Conservation (phyloP, 2,888 invertebrate species). For the Lypha dubia region DNA sequence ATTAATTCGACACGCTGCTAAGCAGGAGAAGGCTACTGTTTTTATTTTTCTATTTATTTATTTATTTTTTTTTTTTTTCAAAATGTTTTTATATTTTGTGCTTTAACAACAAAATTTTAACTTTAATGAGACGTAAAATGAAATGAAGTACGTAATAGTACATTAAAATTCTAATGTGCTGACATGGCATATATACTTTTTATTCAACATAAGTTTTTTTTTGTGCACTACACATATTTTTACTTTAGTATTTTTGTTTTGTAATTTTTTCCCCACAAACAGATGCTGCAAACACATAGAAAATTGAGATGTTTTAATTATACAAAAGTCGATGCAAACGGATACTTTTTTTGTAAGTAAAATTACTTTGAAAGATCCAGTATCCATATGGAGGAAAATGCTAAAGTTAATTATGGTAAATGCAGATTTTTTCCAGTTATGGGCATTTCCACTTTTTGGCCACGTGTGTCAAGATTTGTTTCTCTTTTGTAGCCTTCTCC, state of each 20-base stretch:
- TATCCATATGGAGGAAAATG: no score
- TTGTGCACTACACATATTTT: background rate
- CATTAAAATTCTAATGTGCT: constrained; percentile 50
- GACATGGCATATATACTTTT: constrained; percentile 34
- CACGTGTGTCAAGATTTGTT: no score
- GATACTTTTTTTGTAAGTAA: no score
- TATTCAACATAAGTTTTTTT: constrained; percentile 18
- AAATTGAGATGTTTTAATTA: background rate
- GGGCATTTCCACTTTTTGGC: no score
- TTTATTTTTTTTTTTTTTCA: background rate
- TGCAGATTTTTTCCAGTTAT: no score
- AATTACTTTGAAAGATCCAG: no score
- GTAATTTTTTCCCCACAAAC: no score
- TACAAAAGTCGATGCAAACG: background rate
- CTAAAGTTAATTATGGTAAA: no score
- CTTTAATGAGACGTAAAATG: constrained; percentile 54
- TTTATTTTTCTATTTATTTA: no score
- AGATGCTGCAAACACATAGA: background rate
- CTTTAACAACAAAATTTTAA: constrained; percentile 19
- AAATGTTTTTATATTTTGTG: constrained; percentile 13
- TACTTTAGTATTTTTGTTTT: background rate
- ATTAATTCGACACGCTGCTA: background rate
- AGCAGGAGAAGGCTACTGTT: background rate
- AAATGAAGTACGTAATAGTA: background rate
- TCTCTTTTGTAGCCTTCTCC: no score